phyloP scores from a whole-genome alignment of 2,797 vertebrate species.

The Macropodus opercularis region DNA sequence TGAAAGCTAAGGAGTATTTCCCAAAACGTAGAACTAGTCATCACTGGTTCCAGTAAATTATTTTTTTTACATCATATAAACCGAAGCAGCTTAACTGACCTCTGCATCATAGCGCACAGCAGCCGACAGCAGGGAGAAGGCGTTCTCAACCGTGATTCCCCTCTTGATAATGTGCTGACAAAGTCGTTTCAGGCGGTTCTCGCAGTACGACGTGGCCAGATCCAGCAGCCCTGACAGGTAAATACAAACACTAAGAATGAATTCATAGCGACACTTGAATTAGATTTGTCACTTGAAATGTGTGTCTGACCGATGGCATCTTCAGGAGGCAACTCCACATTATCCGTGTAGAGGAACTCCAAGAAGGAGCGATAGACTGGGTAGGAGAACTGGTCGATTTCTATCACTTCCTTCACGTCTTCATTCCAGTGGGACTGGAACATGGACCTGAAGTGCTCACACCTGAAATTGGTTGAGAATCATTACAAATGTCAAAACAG shows the following conservation, averaged over 20 bases:
- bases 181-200: constrained; percentile 93
- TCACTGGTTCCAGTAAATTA: too few relatives aligned
- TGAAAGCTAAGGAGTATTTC: too few relatives aligned
- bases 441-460: constrained; percentile 98
- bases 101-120: constrained; percentile 97
- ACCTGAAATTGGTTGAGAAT: constrained; percentile 78
- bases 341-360: constrained; percentile 96
- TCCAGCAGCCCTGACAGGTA: constrained; percentile 90
- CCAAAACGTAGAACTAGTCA: too few relatives aligned
- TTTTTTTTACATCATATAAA: too few relatives aligned
- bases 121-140: constrained; percentile 93
- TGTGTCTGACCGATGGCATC: constrained; percentile 91
- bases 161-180: constrained; percentile 98
- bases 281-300: constrained; percentile 4
- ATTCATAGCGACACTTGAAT: not conserved
- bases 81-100: too few relatives aligned
- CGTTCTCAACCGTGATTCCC: constrained; percentile 96
- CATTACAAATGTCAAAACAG: not conserved
- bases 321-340: constrained; percentile 92
- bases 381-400: constrained; percentile 96
- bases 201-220: constrained; percentile 96
- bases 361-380: constrained; percentile 96
- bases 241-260: not conserved
- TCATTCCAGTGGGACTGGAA: constrained; percentile 99
- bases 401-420: constrained; percentile 96